phyloP scores from a whole-genome alignment of 2,888 invertebrate species.

The Calliscelio sp. region DNA sequence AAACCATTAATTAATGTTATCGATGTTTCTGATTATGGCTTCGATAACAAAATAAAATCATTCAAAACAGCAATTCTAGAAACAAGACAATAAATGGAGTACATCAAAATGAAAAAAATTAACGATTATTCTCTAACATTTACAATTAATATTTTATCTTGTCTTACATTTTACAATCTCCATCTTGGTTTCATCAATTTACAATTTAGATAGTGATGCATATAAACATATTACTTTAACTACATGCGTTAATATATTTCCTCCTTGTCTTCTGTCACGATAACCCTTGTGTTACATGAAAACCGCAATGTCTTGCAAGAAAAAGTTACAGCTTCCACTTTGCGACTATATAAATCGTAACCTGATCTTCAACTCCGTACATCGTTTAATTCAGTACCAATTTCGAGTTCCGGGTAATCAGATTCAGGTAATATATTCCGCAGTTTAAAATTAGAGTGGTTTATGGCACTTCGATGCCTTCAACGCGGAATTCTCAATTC shows the following conservation, averaged over 20 bases:
- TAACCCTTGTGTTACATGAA: neutral
- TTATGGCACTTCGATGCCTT: neutral
- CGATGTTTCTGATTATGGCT: no score
- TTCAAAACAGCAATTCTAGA: no score
- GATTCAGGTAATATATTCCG: neutral
- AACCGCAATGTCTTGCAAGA: neutral
- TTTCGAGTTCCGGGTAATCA: neutral
- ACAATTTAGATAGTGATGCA: no score
- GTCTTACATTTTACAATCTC: no score
- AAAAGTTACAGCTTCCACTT: neutral
- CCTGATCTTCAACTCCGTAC: constrained; percentile 1
- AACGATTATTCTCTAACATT: no score
- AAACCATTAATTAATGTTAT: no score
- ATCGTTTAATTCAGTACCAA: neutral
- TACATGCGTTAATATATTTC: neutral
- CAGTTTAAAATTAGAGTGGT: neutral
- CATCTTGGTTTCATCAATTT: no score
- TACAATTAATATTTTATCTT: no score
- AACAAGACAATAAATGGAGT: no score
- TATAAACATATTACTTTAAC: neutral
- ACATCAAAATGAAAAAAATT: no score
- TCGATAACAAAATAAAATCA: no score
- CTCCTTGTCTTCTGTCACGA: neutral
- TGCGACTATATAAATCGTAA: constrained; percentile 29
- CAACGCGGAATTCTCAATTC: no score